Base-by-base conservation (phyloP, 2,888 invertebrate species). In the Kuschelorhynchus macadamiae region DNA sequence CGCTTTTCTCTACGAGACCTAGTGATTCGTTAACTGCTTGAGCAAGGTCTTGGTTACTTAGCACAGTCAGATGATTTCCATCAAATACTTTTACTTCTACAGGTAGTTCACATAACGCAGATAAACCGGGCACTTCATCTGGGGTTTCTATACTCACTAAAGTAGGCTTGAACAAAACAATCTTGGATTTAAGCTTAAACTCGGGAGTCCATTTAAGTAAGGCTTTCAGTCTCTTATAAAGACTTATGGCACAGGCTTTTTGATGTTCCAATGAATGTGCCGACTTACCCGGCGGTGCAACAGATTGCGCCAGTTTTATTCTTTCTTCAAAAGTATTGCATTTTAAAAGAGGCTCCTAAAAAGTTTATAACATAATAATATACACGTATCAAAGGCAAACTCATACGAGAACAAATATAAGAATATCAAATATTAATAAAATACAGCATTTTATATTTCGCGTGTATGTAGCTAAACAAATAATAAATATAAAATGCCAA, bases 1-100 rank as follows among this genome's bases (percentile, higher is more conserved):
- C 5, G 9, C n/a, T 36, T 3, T 36, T 11, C 12, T 36, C 36
- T 36, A 36, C 11, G 2, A 36, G 12, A n/a, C 36, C 36, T 11
- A 36, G 11, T 11, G 12, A 4, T 33, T 64, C 52, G 25, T 69
- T 56, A 8, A 69, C 50, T 0, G 61, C 42, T 14, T 46, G 12
- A 0, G 67, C 42, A 12, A 73, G 1, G 7, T 46, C 53, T 44
- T 86, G 85, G 76, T 89, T 90, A 11, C 91, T 89, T 73, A 93
- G 78, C 75, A 93, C 91, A 49, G 88, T 88, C 0, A 87, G 80
- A 76, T 93, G 93, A 78, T 91, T 90, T 5, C 92, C 93, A 76
- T 92, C 91, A 11, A 91, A 83, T 53, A 85, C 87, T 74, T 88
- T 86, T 0, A 92, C 85, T 0, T 86, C 85, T 0, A 92, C 86